Evolutionary conservation across 1,140 invertebrate species (phyloP).

Genomic region (Drosophila arizonae): DNA sequence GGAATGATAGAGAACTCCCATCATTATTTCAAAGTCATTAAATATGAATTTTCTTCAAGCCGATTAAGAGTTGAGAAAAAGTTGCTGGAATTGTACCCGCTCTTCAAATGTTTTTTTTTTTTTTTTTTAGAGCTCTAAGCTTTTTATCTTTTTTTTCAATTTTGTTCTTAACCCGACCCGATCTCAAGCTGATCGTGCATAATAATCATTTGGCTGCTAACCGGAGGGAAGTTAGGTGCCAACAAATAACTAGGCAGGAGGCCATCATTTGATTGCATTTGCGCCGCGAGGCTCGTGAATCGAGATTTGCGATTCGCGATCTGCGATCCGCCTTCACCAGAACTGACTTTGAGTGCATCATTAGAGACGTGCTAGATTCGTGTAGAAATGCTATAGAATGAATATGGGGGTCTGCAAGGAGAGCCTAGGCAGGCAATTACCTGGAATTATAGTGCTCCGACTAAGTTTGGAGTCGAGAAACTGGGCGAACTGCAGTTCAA

Average conservation of each 20-base stretch:
- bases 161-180: constrained; percentile 46
- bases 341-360: constrained; percentile 74
- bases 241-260: constrained; percentile 69
- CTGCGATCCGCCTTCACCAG: constrained; percentile 44
- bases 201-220: constrained; percentile 65
- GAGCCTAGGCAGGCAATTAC: constrained; percentile 53
- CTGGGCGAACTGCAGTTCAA: constrained; percentile 49
- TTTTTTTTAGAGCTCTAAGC: constrained; percentile 8
- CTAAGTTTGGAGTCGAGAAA: constrained; percentile 48
- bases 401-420: constrained; percentile 13
- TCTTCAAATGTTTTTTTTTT: constrained; percentile 1
- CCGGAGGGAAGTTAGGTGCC: constrained; percentile 75
- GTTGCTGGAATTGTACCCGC: not conserved
- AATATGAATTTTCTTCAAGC: constrained; percentile 30
- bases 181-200: constrained; percentile 42
- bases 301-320: constrained; percentile 5
- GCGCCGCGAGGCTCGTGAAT: constrained; percentile 5
- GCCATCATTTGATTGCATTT: constrained; percentile 46
- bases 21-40: constrained; percentile 61
- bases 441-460: constrained; percentile 68
- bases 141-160: constrained; percentile 51
- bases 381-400: constrained; percentile 35
- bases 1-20: constrained; percentile 22
- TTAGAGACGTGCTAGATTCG: constrained; percentile 79
- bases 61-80: not conserved